Percentiles rank a stretch among this genome's conserved stretches.
These are phyloP conservation scores for Lepilemur ruficaudatus DNA, from an alignment of 2,797 vertebrate genomes.

Conservation along the genomic window DNA sequence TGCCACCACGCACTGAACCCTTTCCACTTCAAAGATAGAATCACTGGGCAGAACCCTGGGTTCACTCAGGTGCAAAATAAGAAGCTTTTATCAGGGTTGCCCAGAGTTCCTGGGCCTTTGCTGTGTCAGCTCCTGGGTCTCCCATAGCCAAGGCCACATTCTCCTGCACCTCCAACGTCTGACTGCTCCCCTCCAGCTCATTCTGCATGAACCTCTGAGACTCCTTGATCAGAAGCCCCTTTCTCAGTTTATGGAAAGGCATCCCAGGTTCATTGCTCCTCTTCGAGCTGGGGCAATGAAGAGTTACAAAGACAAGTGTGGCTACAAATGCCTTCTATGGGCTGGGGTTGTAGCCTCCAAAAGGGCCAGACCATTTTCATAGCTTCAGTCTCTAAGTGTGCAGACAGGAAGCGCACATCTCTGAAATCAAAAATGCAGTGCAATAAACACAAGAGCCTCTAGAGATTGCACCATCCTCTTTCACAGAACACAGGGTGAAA, in stretches of 20 bases:
- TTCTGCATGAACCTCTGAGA: not conserved
- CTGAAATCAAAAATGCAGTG: not conserved
- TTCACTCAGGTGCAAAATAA: slow-evolving; percentile 50
- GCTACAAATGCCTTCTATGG: not conserved
- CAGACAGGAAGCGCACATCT: not conserved
- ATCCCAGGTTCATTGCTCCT: not conserved
- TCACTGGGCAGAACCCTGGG: slow-evolving; percentile 40
- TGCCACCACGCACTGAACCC: slow-evolving; percentile 49
- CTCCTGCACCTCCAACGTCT: not conserved
- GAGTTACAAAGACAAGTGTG: not conserved
- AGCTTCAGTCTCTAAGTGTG: not conserved
- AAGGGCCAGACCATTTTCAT: not conserved
- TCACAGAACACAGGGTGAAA: not conserved
- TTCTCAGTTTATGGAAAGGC: not conserved
- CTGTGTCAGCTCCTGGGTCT: not conserved
- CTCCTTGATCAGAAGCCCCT: not conserved
- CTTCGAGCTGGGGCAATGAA: not conserved
- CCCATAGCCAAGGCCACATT: not conserved
- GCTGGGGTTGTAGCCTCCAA: not conserved
- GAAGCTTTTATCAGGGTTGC: slow-evolving; percentile 7
- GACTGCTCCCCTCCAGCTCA: not conserved
- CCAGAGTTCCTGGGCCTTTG: not conserved
- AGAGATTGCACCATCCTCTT: not conserved
- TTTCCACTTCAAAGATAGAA: slow-evolving; percentile 67
- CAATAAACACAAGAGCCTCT: not conserved